A percentile compares a stretch with the other conserved stretches of the same genome.
phyloP scores from a whole-genome alignment of 1,140 invertebrate species.

The Limonius californicus region DNA sequence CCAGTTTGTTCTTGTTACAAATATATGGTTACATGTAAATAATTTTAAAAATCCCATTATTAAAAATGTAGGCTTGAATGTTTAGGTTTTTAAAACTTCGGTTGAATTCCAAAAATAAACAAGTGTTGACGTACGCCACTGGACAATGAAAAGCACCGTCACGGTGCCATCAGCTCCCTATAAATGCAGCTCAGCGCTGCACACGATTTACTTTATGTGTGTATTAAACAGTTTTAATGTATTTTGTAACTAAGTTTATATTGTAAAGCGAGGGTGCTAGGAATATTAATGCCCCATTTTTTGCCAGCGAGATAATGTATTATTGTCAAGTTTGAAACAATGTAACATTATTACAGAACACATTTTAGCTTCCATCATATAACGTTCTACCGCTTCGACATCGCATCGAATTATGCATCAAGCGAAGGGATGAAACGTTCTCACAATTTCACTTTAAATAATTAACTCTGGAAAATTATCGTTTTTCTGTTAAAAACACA shows the following conservation, averaged over 20 bases:
- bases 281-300: conserved; percentile 37
- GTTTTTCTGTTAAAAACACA: too few relatives aligned
- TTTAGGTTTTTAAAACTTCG: too few relatives aligned
- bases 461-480: too few relatives aligned
- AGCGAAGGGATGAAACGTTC: background rate
- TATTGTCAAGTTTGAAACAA: conserved; percentile 29
- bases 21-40: too few relatives aligned
- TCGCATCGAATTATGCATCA: background rate
- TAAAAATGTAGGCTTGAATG: too few relatives aligned
- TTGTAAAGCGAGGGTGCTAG: conserved; percentile 32
- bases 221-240: conserved; percentile 40
- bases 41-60: too few relatives aligned
- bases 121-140: too few relatives aligned
- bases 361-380: conserved; percentile 5
- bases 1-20: too few relatives aligned
- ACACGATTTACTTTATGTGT: conserved; percentile 39
- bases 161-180: background rate
- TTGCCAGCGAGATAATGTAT: conserved; percentile 29
- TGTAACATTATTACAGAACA: conserved; percentile 19
- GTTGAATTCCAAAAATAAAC: too few relatives aligned
- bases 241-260: conserved; percentile 41
- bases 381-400: background rate
- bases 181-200: conserved; percentile 2
- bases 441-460: too few relatives aligned
- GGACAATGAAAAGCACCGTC: background rate